These are phyloP conservation scores for Otus scops DNA, from an alignment of 2,797 vertebrate genomes.

Conservation along the genomic window DNA sequence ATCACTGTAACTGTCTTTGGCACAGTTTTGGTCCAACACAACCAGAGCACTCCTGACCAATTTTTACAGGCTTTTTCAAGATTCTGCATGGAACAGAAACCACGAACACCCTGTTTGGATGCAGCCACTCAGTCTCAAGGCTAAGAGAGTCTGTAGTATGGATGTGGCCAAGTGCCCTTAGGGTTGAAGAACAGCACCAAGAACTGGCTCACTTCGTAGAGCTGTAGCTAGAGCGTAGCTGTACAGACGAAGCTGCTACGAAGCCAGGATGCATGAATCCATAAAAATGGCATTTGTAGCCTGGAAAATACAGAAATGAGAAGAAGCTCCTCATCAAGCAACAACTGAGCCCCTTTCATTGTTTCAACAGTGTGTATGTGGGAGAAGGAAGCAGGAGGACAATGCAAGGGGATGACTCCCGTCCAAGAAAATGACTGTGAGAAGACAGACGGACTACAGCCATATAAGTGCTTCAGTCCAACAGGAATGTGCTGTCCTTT, in stretches of 20 bases:
- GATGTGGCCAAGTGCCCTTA: neutral
- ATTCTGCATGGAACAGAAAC: neutral
- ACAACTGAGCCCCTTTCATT: neutral
- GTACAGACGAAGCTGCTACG: neutral
- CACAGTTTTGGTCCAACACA: neutral
- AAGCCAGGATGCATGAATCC: neutral
- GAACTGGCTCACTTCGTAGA: neutral
- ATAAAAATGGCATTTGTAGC: neutral
- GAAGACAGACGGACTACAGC: neutral
- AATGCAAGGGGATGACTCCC: constrained; percentile 19
- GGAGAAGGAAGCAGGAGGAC: constrained; percentile 12
- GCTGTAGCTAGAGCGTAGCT: neutral
- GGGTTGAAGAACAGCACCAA: neutral
- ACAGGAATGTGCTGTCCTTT: constrained; percentile 1
- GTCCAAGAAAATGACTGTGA: constrained; percentile 56
- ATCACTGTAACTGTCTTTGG: neutral
- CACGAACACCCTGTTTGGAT: neutral
- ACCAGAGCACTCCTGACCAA: neutral
- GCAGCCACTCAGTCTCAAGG: neutral
- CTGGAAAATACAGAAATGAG: neutral
- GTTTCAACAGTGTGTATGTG: neutral
- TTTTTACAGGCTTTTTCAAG: neutral
- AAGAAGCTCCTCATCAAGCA: neutral
- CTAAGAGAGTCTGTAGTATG: neutral
- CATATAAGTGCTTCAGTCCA: neutral